Evolutionary conservation across 1,140 invertebrate genomes (phyloP).

Genomic region (Plectrocnemia conspersa): DNA sequence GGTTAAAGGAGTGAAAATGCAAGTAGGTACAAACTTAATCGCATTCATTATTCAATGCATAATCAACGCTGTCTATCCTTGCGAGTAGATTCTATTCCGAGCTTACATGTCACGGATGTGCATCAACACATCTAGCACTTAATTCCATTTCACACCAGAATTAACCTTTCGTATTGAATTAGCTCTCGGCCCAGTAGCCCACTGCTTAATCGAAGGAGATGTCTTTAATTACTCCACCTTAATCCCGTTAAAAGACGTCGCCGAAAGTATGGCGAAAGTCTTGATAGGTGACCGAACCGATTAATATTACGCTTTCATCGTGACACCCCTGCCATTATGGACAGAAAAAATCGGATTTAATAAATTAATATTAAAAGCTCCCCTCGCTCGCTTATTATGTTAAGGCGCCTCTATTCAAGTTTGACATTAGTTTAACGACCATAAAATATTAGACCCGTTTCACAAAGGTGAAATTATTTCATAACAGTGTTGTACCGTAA

Average conservation of each 20-base stretch:
- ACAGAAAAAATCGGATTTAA: neutral
- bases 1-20: no score
- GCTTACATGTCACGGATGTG: conserved; percentile 5
- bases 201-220: conserved; percentile 27
- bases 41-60: conserved; percentile 6
- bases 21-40: conserved; percentile 1
- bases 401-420: conserved; percentile 8
- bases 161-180: conserved; percentile 30
- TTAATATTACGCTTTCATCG: conserved; percentile 1
- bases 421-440: conserved; percentile 28
- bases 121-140: conserved; percentile 12
- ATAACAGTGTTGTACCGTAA: conserved; percentile 19
- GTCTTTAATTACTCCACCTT: conserved; percentile 27
- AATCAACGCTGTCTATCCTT: neutral
- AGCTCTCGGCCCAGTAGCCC: conserved; percentile 6
- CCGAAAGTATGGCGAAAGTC: neutral
- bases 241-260: conserved; percentile 25
- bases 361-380: neutral
- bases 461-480: conserved; percentile 26
- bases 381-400: conserved; percentile 6
- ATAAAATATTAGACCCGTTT: conserved; percentile 28
- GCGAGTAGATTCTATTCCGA: neutral
- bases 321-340: neutral
- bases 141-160: conserved; percentile 31
- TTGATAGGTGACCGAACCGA: neutral